Conservation (phyloP, 2,888 invertebrate genomes). For the Pseudococcus viburni region DNA sequence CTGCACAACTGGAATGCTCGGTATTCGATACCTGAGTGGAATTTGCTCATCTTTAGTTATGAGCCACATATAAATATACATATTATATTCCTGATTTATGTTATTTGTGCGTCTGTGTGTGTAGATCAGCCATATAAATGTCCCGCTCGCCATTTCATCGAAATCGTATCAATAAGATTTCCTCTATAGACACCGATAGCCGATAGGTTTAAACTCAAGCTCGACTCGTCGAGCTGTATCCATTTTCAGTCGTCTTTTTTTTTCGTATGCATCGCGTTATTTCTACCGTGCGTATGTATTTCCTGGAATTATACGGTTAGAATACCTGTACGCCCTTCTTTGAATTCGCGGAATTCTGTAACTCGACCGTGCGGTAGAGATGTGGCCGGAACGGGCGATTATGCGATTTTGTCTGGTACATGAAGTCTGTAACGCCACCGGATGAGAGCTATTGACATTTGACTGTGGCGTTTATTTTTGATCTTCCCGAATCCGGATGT, state of each 20-base stretch:
- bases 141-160: conserved; percentile 7
- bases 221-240: background rate
- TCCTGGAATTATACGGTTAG: background rate
- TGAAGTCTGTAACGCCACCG: background rate
- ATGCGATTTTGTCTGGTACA: background rate
- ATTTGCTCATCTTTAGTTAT: conserved; percentile 45
- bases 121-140: background rate
- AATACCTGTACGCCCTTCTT: conserved; percentile 18
- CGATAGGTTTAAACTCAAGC: conserved; percentile 14
- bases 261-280: background rate
- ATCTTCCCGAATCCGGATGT: background rate
- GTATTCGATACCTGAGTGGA: conserved; percentile 52
- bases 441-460: background rate
- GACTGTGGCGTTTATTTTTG: background rate
- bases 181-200: background rate
- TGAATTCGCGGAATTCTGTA: background rate
- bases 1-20: conserved; percentile 51
- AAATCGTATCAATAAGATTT: conserved; percentile 22
- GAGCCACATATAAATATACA: conserved; percentile 14
- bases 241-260: background rate
- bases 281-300: conserved; percentile 11
- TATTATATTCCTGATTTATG: conserved; percentile 45
- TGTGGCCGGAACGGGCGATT: background rate
- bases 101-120: background rate
- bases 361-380: background rate